phyloP scores from a whole-genome alignment of 2,113 vertebrate species.

The Scomber colias region DNA sequence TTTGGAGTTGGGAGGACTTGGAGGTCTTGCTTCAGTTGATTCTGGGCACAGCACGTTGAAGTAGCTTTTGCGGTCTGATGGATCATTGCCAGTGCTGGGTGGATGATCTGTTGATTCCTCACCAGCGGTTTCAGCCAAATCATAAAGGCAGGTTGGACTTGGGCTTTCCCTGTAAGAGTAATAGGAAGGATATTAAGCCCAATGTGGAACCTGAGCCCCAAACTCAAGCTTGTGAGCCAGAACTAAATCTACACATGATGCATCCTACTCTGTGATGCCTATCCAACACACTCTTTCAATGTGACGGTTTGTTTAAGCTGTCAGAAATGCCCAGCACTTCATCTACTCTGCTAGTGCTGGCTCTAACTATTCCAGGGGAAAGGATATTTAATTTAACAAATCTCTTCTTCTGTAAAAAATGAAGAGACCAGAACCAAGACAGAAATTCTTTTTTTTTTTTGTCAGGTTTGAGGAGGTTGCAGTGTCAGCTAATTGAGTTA shows the following conservation, averaged over 20 bases:
- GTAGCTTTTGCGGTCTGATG: conserved; percentile 13
- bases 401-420: too few relatives aligned
- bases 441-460: too few relatives aligned
- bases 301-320: too few relatives aligned
- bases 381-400: too few relatives aligned
- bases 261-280: too few relatives aligned
- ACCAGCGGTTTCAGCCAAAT: conserved; percentile 22
- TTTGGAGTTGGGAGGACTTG: not conserved
- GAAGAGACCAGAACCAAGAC: too few relatives aligned
- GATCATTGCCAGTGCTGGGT: not conserved
- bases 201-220: not conserved
- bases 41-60: not conserved
- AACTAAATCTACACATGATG: too few relatives aligned
- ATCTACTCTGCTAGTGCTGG: too few relatives aligned
- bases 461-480: not conserved
- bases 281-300: too few relatives aligned
- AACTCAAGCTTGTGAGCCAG: not conserved
- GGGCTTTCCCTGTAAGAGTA: conserved; percentile 48
- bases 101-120: conserved; percentile 38
- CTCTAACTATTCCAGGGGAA: too few relatives aligned
- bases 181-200: not conserved
- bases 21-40: conserved; percentile 20
- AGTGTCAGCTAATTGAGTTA: not conserved
- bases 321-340: too few relatives aligned
- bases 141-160: conserved; percentile 33